Evolutionary conservation across 2,797 vertebrate genomes (phyloP).

Genomic region (Rhynchonycteris naso): DNA sequence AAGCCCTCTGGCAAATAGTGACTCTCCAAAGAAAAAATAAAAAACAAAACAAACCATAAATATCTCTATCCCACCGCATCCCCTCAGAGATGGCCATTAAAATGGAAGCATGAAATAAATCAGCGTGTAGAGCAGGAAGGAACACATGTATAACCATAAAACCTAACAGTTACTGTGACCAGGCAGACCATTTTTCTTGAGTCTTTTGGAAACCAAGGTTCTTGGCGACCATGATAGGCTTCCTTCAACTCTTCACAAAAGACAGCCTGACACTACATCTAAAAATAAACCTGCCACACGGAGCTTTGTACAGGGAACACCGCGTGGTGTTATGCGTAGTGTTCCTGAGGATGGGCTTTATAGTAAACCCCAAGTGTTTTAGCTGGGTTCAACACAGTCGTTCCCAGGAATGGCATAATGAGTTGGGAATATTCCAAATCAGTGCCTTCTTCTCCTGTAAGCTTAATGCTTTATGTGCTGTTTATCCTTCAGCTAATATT

Average conservation of each 20-base stretch:
- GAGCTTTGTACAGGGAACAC: neutral
- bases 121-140: neutral
- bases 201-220: conserved; percentile 1
- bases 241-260: conserved; percentile 35
- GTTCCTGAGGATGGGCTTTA: neutral
- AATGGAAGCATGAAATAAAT: conserved; percentile 18
- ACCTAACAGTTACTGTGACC: neutral
- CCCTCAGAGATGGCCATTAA: neutral
- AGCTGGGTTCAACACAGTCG: neutral
- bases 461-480: neutral
- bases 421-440: neutral
- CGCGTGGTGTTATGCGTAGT: rapidly evolving
- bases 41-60: neutral
- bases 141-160: neutral
- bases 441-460: neutral
- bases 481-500: neutral
- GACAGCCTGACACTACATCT: neutral
- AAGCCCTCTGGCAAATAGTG: neutral
- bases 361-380: neutral
- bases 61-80: neutral
- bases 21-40: neutral
- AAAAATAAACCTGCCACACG: neutral
- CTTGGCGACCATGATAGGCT: neutral
- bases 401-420: too few relatives aligned
- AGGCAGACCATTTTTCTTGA: neutral